Evolutionary conservation across 2,888 invertebrate species (phyloP).

Genomic region (Tricholauxania praeusta): DNA sequence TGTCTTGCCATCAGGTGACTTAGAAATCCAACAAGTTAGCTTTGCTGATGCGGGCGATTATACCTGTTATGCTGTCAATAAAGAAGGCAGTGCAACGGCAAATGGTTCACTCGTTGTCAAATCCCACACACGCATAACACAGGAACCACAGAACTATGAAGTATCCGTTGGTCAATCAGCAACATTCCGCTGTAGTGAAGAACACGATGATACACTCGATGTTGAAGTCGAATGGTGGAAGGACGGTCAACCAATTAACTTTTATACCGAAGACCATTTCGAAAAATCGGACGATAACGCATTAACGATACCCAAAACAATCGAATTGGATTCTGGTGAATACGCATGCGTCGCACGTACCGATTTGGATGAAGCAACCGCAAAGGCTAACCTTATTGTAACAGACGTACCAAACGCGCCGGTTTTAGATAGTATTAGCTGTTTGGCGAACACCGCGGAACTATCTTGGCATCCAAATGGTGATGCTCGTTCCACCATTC

Average conservation of each 20-base stretch:
- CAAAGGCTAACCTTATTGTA: conserved; percentile 90
- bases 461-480: conserved; percentile 92
- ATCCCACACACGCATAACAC: conserved; percentile 88
- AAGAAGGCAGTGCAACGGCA: conserved; percentile 87
- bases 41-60: conserved; percentile 94
- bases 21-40: conserved; percentile 84
- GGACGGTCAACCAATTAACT: conserved; percentile 88
- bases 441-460: conserved; percentile 79
- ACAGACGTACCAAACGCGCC: conserved; percentile 97
- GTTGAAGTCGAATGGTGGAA: conserved; percentile 89
- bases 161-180: conserved; percentile 90
- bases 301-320: conserved; percentile 92
- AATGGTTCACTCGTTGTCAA: conserved; percentile 86
- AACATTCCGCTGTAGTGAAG: conserved; percentile 94
- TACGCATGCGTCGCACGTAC: conserved; percentile 96
- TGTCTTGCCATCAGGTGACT: conserved; percentile 81
- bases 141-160: conserved; percentile 92
- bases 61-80: conserved; percentile 92
- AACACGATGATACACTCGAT: conserved; percentile 85
- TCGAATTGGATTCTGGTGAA: conserved; percentile 92
- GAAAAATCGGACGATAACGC: conserved; percentile 91
- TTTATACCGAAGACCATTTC: conserved; percentile 86
- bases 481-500: conserved; percentile 94
- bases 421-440: conserved; percentile 74
- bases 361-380: conserved; percentile 85